Evolutionary conservation across 2,888 invertebrate genomes (phyloP).

Genomic region (Heliconius charithonia): DNA sequence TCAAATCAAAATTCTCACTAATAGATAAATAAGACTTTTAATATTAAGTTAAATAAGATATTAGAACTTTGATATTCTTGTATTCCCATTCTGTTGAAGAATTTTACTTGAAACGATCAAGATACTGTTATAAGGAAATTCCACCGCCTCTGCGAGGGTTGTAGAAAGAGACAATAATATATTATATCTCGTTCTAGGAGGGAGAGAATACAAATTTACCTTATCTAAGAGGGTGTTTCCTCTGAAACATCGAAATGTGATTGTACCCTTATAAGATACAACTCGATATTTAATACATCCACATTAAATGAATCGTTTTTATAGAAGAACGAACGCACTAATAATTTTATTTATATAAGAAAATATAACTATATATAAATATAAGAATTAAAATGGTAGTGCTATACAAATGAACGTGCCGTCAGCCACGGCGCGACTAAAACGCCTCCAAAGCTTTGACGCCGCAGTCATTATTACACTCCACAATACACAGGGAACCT

Average conservation of each 20-base stretch:
- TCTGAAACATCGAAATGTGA: slow-evolving; percentile 33
- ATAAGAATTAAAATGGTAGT: not conserved
- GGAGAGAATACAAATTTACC: slow-evolving; percentile 35
- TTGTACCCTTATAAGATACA: slow-evolving; percentile 28
- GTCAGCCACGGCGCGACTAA: slow-evolving; percentile 29
- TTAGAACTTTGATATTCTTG: not conserved
- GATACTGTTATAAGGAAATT: slow-evolving; percentile 20
- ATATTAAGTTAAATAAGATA: not conserved
- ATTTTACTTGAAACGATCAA: slow-evolving; percentile 11
- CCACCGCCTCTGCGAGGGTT: slow-evolving; percentile 8
- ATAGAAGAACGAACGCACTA: not conserved
- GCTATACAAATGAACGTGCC: slow-evolving; percentile 30
- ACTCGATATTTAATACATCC: slow-evolving; percentile 20
- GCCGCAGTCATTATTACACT: slow-evolving; percentile 40
- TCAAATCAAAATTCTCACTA: not conserved
- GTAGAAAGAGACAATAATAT: slow-evolving; percentile 24
- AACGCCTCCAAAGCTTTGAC: slow-evolving; percentile 42
- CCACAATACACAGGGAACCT: slow-evolving; percentile 40
- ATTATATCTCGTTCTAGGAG: slow-evolving; percentile 25
- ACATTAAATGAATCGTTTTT: not conserved
- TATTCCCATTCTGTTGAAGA: slow-evolving; percentile 7
- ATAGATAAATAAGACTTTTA: not conserved
- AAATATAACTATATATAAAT: slow-evolving; percentile 3
- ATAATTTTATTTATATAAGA: not conserved
- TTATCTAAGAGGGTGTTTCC: slow-evolving; percentile 33